These are phyloP conservation scores for Pholis gunnellus DNA, from an alignment of 2,113 vertebrate genomes.

Conservation along the genomic window DNA sequence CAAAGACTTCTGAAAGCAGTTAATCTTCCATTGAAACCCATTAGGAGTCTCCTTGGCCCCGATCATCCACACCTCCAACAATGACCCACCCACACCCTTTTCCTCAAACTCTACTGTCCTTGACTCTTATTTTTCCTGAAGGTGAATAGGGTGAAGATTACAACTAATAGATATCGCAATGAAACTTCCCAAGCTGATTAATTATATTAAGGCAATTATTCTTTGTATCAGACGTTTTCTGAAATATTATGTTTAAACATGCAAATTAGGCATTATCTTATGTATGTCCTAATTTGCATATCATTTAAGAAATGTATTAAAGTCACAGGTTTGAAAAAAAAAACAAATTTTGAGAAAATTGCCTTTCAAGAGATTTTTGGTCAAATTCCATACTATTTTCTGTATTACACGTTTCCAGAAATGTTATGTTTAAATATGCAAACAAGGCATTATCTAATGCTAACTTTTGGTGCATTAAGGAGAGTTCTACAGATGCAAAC, in stretches of 20 bases:
- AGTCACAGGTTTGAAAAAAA: neutral
- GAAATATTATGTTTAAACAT: neutral
- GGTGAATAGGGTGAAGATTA: neutral
- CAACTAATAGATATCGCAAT: neutral
- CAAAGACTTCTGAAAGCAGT: constrained; percentile 78
- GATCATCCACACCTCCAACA: constrained; percentile 39
- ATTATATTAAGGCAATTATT: neutral
- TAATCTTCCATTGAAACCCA: constrained; percentile 83
- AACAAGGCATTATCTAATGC: neutral
- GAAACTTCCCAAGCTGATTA: neutral
- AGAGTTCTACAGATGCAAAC: neutral
- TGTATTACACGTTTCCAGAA: neutral
- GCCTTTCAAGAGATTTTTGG: too few relatives aligned
- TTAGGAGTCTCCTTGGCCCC: constrained; percentile 60
- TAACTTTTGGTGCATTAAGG: neutral
- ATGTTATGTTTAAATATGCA: neutral
- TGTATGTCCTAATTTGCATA: neutral
- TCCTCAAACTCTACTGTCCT: constrained; percentile 9
- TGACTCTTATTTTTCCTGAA: neutral
- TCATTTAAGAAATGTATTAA: neutral
- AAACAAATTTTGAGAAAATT: too few relatives aligned
- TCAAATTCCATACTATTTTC: too few relatives aligned
- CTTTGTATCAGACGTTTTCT: neutral
- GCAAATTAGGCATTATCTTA: neutral
- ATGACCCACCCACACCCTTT: neutral